Conservation (phyloP, 2,888 invertebrate species). For the Cremastinae sp. region DNA sequence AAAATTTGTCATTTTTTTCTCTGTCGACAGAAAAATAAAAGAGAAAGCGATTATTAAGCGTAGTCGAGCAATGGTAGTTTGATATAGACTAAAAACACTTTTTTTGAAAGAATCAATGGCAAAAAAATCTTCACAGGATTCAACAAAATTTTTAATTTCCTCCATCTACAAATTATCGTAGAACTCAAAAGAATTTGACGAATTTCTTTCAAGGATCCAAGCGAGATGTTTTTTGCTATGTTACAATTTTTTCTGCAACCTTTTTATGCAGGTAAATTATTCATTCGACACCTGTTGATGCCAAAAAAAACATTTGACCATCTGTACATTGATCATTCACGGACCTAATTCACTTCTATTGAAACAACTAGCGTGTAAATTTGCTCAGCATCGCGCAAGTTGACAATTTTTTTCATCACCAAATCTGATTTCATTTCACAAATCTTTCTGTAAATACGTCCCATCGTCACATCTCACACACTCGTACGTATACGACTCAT, state of each 20-base stretch:
- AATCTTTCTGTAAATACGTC: too few relatives aligned
- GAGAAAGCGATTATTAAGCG: neutral
- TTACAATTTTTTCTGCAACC: constrained; percentile 35
- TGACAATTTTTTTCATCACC: too few relatives aligned
- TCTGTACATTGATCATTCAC: constrained; percentile 37
- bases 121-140: neutral
- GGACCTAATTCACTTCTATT: neutral
- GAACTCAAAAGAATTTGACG: neutral
- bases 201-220: neutral
- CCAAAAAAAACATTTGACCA: constrained; percentile 2
- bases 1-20: constrained; percentile 5
- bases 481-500: too few relatives aligned
- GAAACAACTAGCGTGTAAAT: neutral
- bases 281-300: constrained; percentile 17
- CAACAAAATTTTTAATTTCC: too few relatives aligned
- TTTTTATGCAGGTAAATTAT: constrained; percentile 24
- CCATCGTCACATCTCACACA: too few relatives aligned
- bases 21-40: neutral
- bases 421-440: too few relatives aligned
- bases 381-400: neutral
- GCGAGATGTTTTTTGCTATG: constrained; percentile 7
- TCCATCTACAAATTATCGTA: too few relatives aligned
- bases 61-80: constrained; percentile 34
- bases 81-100: neutral
- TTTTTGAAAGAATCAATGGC: too few relatives aligned